Percentiles rank a stretch among this genome's conserved stretches.
Evolutionary conservation across 2,797 vertebrate species (phyloP).

Genomic region (Delichon dasypus): DNA sequence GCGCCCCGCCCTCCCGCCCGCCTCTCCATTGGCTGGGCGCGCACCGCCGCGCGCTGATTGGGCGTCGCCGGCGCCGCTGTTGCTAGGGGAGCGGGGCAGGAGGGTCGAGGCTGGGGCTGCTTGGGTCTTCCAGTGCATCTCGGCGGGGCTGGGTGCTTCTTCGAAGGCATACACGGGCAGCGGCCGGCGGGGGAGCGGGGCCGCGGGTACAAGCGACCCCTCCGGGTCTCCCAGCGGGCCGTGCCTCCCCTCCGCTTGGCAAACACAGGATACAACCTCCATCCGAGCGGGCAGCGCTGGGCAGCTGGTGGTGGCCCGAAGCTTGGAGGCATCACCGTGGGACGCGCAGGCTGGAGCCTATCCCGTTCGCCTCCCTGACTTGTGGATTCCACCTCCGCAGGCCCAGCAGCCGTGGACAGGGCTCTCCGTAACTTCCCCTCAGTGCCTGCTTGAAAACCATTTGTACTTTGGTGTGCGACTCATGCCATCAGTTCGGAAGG

Average conservation of each 20-base stretch:
- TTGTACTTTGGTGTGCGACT: accelerated
- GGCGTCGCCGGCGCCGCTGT: constrained; percentile 56
- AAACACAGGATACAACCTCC: not conserved
- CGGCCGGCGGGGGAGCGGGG: too few relatives aligned
- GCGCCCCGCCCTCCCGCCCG: not conserved
- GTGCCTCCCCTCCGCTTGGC: not conserved
- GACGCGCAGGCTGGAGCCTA: too few relatives aligned
- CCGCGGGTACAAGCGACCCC: accelerated
- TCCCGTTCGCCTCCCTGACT: not conserved
- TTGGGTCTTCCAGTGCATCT: accelerated
- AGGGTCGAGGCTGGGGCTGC: accelerated
- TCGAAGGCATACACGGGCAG: accelerated
- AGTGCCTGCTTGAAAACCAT: accelerated
- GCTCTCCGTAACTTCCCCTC: not conserved
- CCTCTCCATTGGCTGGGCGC: constrained; percentile 65
- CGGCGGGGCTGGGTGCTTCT: accelerated
- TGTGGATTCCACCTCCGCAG: not conserved
- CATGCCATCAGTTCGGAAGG: accelerated
- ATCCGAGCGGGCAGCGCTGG: not conserved
- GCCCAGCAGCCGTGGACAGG: accelerated
- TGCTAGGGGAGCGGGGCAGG: constrained; percentile 65
- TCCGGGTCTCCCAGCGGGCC: accelerated
- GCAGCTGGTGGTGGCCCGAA: too few relatives aligned
- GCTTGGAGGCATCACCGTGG: too few relatives aligned
- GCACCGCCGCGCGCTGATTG: constrained; percentile 41